Evolutionary conservation across 2,113 vertebrate genomes (phyloP).

Genomic region (Aythya baeri): DNA sequence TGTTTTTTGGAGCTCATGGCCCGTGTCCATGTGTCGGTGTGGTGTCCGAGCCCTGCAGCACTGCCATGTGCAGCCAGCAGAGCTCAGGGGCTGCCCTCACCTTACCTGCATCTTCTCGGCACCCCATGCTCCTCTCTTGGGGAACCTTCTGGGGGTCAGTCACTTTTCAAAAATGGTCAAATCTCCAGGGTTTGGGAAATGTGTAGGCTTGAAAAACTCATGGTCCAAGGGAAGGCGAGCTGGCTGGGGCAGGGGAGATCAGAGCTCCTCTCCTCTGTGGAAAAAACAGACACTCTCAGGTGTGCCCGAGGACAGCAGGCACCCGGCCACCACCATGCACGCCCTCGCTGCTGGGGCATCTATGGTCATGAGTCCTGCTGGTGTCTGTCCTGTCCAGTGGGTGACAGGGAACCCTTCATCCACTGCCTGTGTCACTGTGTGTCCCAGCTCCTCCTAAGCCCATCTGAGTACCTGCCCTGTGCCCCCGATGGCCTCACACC

Average conservation of each 20-base stretch:
- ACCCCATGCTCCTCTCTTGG: background rate
- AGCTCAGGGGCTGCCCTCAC: background rate
- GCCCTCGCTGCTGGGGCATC: background rate
- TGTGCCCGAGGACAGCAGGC: fast-evolving
- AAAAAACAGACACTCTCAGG: slow-evolving; percentile 49
- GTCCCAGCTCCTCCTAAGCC: background rate
- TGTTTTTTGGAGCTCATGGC: background rate
- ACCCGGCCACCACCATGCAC: fast-evolving
- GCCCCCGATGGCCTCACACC: background rate
- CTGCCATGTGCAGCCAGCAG: fast-evolving
- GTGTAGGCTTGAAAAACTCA: background rate
- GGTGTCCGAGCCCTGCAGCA: background rate
- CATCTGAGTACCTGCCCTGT: background rate
- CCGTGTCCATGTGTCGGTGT: background rate
- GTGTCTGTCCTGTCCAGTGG: background rate
- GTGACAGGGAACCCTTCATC: background rate
- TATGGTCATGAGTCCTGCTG: background rate
- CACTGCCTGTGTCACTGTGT: background rate
- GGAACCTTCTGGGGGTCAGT: background rate
- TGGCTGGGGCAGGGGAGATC: background rate
- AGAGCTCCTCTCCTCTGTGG: slow-evolving; percentile 61
- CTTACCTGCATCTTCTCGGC: slow-evolving; percentile 14
- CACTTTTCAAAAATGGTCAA: fast-evolving
- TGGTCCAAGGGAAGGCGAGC: background rate
- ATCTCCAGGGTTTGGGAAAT: background rate